These are phyloP conservation scores for Oryzias curvinotus DNA, from an alignment of 2,113 vertebrate species.

Conservation along the genomic window DNA sequence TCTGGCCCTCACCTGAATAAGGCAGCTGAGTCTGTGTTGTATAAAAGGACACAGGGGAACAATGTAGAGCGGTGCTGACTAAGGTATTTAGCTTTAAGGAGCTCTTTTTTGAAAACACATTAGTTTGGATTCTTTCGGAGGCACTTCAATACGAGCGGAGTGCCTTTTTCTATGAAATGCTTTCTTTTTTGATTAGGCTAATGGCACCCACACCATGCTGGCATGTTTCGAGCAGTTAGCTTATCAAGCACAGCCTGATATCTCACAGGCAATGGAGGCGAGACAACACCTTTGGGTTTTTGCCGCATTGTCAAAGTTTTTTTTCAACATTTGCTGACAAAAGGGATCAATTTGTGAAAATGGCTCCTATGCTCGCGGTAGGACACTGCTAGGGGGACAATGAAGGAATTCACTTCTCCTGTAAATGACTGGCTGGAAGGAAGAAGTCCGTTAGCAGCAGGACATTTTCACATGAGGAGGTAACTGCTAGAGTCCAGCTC, in stretches of 20 bases:
- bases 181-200: slow-evolving; percentile 67
- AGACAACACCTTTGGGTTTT: neutral
- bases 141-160: slow-evolving; percentile 46
- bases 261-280: slow-evolving; percentile 29
- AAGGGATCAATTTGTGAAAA: slow-evolving; percentile 48
- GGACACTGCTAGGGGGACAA: slow-evolving; percentile 33
- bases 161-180: slow-evolving; percentile 51
- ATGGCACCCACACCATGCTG: slow-evolving; percentile 35
- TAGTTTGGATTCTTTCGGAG: slow-evolving; percentile 51
- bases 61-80: slow-evolving; percentile 55
- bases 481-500: slow-evolving; percentile 21
- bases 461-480: slow-evolving; percentile 12
- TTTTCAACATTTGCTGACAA: slow-evolving; percentile 33
- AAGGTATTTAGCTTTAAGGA: slow-evolving; percentile 41
- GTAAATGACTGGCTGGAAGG: slow-evolving; percentile 4
- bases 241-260: slow-evolving; percentile 28
- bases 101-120: slow-evolving; percentile 43
- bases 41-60: slow-evolving; percentile 43
- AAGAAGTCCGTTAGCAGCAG: slow-evolving; percentile 7
- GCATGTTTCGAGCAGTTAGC: slow-evolving; percentile 38
- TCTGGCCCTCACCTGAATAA: slow-evolving; percentile 46
- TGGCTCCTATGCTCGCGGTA: slow-evolving; percentile 8
- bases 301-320: slow-evolving; percentile 23
- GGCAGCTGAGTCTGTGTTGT: slow-evolving; percentile 46
- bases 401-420: slow-evolving; percentile 31